These are phyloP conservation scores for Aeoliscus strigatus DNA, from an alignment of 2,797 vertebrate species.

Conservation along the genomic window DNA sequence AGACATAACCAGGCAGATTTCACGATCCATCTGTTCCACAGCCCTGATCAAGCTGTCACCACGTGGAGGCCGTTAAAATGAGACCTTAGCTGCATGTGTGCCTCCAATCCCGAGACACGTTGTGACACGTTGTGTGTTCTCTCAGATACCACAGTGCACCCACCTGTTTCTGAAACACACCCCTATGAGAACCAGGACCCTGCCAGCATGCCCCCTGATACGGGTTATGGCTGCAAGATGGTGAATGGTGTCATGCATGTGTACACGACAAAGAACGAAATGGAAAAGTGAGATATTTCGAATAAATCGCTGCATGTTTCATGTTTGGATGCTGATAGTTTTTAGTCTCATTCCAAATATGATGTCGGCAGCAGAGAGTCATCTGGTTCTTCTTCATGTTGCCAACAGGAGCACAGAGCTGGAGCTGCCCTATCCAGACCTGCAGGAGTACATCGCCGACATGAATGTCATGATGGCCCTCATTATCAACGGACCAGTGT, in stretches of 20 bases:
- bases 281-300: constrained; percentile 72
- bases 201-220: constrained; percentile 79
- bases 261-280: constrained; percentile 72
- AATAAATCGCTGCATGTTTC: constrained; percentile 59
- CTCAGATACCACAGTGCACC: constrained; percentile 82
- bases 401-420: constrained; percentile 80
- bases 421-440: constrained; percentile 88
- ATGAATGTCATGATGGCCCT: constrained; percentile 98
- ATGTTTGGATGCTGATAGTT: constrained; percentile 3
- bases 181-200: constrained; percentile 85
- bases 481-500: constrained; percentile 97
- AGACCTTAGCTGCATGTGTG: constrained; percentile 12
- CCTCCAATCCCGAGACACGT: constrained; percentile 25
- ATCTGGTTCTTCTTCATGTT: constrained; percentile 17
- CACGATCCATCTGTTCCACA: constrained; percentile 50
- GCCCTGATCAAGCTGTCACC: constrained; percentile 23
- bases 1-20: constrained; percentile 25
- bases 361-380: constrained; percentile 6
- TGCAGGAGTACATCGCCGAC: constrained; percentile 90
- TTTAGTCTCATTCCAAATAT: constrained; percentile 21
- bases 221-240: constrained; percentile 87
- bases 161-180: constrained; percentile 81
- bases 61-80: constrained; percentile 8
- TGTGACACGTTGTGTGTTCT: constrained; percentile 32
- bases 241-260: constrained; percentile 88